A percentile compares a stretch with the other conserved stretches of the same genome.
phyloP scores from a whole-genome alignment of 2,888 invertebrate genomes.

The Belgica antarctica region DNA sequence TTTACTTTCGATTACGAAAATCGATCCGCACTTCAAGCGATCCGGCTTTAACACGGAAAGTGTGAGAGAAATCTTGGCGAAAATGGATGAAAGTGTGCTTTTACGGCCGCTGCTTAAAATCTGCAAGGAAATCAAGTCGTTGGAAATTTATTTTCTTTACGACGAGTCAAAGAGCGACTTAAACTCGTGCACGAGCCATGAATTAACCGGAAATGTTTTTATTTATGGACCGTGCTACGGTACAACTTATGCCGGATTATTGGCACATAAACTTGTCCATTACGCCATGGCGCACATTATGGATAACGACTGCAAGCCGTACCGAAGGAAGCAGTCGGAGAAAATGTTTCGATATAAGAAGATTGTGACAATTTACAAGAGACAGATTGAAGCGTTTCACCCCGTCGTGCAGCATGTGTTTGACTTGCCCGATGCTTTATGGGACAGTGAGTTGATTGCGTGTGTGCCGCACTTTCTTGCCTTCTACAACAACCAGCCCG shows the following conservation, averaged over 20 bases:
- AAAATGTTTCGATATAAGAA: conserved; percentile 16
- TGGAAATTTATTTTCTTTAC: conserved; percentile 15
- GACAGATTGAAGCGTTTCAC: not conserved
- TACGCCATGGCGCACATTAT: not conserved
- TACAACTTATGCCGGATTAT: not conserved
- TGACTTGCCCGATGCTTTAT: not conserved
- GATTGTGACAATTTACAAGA: not conserved
- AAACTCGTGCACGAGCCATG: not conserved
- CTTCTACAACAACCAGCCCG: not conserved
- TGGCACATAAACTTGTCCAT: conserved; percentile 3
- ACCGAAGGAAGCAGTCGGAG: conserved; percentile 6
- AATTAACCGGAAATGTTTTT: not conserved
- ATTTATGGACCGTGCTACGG: not conserved
- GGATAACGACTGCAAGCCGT: not conserved
- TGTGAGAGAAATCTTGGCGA: not conserved
- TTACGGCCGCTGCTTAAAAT: not conserved
- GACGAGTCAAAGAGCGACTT: not conserved
- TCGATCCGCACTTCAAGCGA: conserved; percentile 12
- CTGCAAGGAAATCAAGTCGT: not conserved
- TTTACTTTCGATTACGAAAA: not conserved
- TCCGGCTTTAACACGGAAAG: not conserved
- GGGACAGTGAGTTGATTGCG: not conserved
- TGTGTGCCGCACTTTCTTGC: conserved; percentile 13
- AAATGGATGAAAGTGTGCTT: not conserved
- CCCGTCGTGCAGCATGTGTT: not conserved